A percentile compares a stretch with the other conserved stretches of the same genome.
Conservation (phyloP, 2,888 invertebrate species). For the Tetragonula carbonaria region DNA sequence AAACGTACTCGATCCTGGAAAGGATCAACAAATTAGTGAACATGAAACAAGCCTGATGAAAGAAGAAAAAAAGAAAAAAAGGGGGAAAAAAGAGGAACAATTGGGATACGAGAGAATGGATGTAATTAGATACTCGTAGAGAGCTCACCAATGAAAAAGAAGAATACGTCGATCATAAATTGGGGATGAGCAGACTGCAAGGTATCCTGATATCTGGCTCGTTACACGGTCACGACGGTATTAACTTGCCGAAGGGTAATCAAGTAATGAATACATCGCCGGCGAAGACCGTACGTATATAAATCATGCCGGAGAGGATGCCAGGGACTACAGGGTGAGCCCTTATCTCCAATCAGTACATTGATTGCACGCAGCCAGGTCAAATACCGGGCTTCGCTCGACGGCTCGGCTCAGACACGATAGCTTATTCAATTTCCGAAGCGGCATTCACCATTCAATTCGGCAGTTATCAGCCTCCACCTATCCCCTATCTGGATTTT, state of each 20-base stretch:
- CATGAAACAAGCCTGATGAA: background rate
- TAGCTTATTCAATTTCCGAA: conserved; percentile 83
- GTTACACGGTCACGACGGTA: conserved; percentile 65
- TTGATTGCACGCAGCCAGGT: conserved; percentile 81
- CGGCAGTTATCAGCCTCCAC: conserved; percentile 78
- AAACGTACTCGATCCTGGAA: background rate
- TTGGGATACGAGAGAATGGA: background rate
- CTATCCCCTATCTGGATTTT: conserved; percentile 76
- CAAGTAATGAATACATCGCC: conserved; percentile 80
- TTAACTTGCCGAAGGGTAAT: conserved; percentile 75
- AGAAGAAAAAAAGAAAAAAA: background rate
- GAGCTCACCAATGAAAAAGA: conserved; percentile 8
- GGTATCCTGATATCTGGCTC: conserved; percentile 55
- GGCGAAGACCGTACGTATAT: conserved; percentile 78
- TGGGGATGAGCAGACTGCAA: conserved; percentile 28
- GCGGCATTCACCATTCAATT: conserved; percentile 82
- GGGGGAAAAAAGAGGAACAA: background rate
- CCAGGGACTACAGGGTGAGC: conserved; percentile 74
- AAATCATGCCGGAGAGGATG: conserved; percentile 78
- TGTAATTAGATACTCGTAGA: conserved; percentile 14
- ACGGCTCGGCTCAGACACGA: conserved; percentile 76
- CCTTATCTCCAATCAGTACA: conserved; percentile 82
- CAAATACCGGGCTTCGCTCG: conserved; percentile 79
- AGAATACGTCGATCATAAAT: conserved; percentile 43
- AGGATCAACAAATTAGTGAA: background rate